Conservation (phyloP, 2,888 invertebrate genomes). For the Amphipoea oculea region DNA sequence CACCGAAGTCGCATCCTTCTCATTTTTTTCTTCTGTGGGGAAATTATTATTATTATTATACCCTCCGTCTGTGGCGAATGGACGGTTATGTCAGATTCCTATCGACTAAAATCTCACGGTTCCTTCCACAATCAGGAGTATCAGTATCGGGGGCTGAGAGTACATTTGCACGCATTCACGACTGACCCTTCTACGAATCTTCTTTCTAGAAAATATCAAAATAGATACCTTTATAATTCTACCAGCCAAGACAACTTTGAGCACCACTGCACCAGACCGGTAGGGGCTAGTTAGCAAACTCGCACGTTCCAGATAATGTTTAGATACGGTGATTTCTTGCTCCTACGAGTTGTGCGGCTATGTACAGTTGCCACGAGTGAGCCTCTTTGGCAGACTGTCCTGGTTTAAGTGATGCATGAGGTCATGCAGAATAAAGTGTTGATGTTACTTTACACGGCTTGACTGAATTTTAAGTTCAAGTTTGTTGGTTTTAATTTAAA, state of each 20-base stretch:
- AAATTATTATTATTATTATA: no score
- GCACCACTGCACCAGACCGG: slow-evolving; percentile 8
- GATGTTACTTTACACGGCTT: background rate
- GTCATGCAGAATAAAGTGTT: slow-evolving; percentile 4
- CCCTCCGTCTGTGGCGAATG: no score
- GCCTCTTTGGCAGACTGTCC: slow-evolving; percentile 50
- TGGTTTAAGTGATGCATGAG: slow-evolving; percentile 15
- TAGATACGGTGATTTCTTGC: slow-evolving; percentile 67
- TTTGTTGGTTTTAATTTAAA: background rate
- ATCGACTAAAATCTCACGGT: no score
- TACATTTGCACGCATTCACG: no score
- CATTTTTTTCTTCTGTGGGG: no score
- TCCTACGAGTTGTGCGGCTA: slow-evolving; percentile 31
- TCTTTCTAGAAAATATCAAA: no score
- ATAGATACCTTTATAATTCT: background rate
- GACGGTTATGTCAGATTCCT: no score
- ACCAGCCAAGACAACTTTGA: slow-evolving; percentile 23
- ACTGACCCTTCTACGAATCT: no score
- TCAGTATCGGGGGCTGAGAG: no score
- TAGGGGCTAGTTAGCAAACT: slow-evolving; percentile 60
- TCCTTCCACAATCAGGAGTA: no score
- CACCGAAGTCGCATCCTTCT: no score
- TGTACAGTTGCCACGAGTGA: slow-evolving; percentile 55
- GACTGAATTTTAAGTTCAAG: background rate
- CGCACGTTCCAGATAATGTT: slow-evolving; percentile 69